Base-by-base conservation (phyloP, 2,797 vertebrate genomes). In the Sebastiscus tertius region DNA sequence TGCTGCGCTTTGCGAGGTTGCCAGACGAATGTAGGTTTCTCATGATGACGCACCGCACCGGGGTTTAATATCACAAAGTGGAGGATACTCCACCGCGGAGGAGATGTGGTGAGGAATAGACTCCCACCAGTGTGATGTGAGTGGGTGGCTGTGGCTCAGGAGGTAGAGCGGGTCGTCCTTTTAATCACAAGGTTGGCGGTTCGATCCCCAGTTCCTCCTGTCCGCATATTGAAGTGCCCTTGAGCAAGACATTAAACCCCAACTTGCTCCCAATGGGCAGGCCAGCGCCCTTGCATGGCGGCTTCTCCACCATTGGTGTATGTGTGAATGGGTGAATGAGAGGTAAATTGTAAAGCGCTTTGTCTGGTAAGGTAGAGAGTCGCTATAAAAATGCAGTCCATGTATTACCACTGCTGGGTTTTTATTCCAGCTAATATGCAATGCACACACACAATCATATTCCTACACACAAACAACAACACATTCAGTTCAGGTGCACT, bases 1-100 rank as follows among this genome's bases (percentile, higher is more conserved):
- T 66, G 82, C 86, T 68, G 79, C 1, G 67, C 81, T 91, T 77
- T 81, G 70, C 65, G 10, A 75, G 16, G 85, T 8, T 90, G 87
- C 92, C 92, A 92, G 87, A 89, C 83, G 69, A 54, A 87, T 79
- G 69, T 84, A 84, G 75, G 84, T 74, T 91, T 85, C 71, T 74
- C 22, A 26, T 74, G 73, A 76, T 60, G 77, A 79, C 61, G 80
- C 73, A 60, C 80, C 26, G 14, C 33, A 27, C 59, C 49, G 5
- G 52, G 69, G 65, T 74, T 86, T 79, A 79, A 81, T 78, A 79
- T 83, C 64, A 33, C 27, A 69, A 72, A 61, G 29, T 11, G 18
- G 64, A 75, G 55, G 75, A 73, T 77, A 69, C 69, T 65, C 75
- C 81, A 33, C 79, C 85, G 2, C 75, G 18, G 69, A 77, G 75